Evolutionary conservation across 2,113 vertebrate species (phyloP), one percentile per base, ranked within the genome.

Genomic region (Lasiurus cinereus): DNA sequence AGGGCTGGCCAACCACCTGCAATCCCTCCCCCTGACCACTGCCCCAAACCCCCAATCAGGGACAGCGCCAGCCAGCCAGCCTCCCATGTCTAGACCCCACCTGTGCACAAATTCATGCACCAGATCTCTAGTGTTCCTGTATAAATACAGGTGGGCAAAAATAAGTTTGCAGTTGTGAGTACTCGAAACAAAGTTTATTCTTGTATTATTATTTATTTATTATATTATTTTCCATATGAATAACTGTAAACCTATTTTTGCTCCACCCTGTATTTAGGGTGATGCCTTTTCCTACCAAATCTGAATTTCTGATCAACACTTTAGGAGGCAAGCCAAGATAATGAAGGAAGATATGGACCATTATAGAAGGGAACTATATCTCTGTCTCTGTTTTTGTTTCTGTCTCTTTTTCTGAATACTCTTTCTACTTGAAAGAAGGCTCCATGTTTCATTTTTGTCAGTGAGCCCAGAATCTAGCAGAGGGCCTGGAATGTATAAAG

Each of bases 131-230:
- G 56, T 83, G 72, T 88, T 33, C 31, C 77, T 62, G 13, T 66
- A 64, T 59, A 92, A 92, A 87, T 93, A 77, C 74, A 77, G 2
- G 15, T 77, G 74, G 46, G 46, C 46, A 77, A 77, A 77, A 77
- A 18, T 50, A 77, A 4, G 22, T 50, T 77, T 77, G 50, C 29
- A 21, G 46, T 52, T 52, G 46, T 50, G 4, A 77, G 73, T 50
- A 52, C 29, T 50, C 2, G 19, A 77, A 77, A 77, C 15, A 50
- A 46, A n/a, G 46, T 50, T 50, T 77, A 50, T 31, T 18, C 46
- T 50, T 50, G 46, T 46, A 50, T 50, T 76, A 76, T 31, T 77
- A 52, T 52, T 50, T 50, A 50, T 19, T 69, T 31, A 50, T 76
- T 76, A 3, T 76, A 76, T 74, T 48, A 3, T 48, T 76, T 76